Evolutionary conservation across 1,140 invertebrate species (phyloP).

Genomic region (Drosophila aff.): DNA sequence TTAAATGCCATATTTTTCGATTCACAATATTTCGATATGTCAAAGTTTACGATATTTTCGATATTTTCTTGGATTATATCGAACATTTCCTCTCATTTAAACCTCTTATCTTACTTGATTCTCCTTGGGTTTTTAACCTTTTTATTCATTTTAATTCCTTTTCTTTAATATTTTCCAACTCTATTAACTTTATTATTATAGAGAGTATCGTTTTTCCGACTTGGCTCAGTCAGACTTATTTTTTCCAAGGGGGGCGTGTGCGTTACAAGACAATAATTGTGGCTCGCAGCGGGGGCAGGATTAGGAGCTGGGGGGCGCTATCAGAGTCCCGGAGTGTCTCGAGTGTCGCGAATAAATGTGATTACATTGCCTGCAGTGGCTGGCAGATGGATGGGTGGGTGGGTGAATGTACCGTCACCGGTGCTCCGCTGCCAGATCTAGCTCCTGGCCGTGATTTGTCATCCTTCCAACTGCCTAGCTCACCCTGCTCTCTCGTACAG

Average conservation of each 20-base stretch:
- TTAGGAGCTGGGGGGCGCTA: neutral
- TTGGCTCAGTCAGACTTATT: neutral
- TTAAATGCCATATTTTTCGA: neutral
- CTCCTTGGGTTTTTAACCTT: no score
- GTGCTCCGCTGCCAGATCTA: neutral
- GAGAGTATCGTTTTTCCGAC: neutral
- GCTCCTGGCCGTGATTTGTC: conserved; percentile 71
- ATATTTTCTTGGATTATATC: no score
- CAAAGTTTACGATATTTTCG: neutral
- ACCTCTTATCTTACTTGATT: no score
- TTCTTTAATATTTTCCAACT: neutral
- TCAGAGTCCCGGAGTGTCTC: conserved; percentile 39
- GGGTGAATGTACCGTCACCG: neutral
- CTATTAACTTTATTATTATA: no score
- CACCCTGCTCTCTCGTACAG: conserved; percentile 10
- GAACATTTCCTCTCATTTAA: no score
- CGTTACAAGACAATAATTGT: conserved; percentile 77
- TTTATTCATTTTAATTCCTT: neutral
- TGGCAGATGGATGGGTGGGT: neutral
- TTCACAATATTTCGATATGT: neutral
- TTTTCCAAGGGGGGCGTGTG: conserved; percentile 44
- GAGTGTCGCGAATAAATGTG: conserved; percentile 80
- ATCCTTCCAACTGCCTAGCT: conserved; percentile 39
- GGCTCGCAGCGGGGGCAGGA: conserved; percentile 29
- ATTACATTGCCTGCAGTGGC: conserved; percentile 60